Evolutionary conservation across 2,113 vertebrate genomes (phyloP), one percentile per base, ranked within the genome.

Genomic region (Craseonycteris thonglongyai): DNA sequence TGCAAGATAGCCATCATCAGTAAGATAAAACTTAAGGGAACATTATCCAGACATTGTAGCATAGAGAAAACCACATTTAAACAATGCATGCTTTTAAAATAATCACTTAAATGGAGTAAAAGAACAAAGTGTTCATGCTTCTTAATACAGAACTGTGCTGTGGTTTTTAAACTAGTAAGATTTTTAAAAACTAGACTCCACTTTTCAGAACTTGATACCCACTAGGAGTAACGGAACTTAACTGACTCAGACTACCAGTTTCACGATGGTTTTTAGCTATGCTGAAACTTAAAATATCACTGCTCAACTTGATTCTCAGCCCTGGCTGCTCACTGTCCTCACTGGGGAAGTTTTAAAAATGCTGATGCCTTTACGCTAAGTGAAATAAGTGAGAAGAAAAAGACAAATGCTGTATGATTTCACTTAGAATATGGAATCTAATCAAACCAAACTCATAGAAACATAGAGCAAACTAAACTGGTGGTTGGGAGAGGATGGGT

Each of bases 51-150:
- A 90, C 69, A 96, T 87, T 90, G 69, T 74, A 90, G 66, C 22
- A 83, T 16, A 84, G 3, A 94, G 12, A 38, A 96, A 97, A 95
- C 56, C 91, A 94, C 45, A 90, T 79, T 97, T 96, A 88, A 92
- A 82, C 33, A 91, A 35, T 5, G 59, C 11, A 81, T 96, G 93
- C 33, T 49, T 97, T 97, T 87, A 61, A 96, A 94, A 89, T 45
- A 96, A 83, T 87, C 96, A 88, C 88, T 97, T 94, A 96, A 95
- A 68, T 95, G 85, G 83, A 95, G 45, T 93, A 95, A 69, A 88
- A 2, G 4, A 72, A 51, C 38, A 63, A 82, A 65, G 8, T 87
- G 24, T 28, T 84, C 56, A 88, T 51, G n/a, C 42, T 76, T 90
- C 19, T 24, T 94, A 91, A 81, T 68, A 81, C 21, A 83, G 49